Conservation (phyloP, 2,888 invertebrate genomes). For the Oscheius sp. region DNA sequence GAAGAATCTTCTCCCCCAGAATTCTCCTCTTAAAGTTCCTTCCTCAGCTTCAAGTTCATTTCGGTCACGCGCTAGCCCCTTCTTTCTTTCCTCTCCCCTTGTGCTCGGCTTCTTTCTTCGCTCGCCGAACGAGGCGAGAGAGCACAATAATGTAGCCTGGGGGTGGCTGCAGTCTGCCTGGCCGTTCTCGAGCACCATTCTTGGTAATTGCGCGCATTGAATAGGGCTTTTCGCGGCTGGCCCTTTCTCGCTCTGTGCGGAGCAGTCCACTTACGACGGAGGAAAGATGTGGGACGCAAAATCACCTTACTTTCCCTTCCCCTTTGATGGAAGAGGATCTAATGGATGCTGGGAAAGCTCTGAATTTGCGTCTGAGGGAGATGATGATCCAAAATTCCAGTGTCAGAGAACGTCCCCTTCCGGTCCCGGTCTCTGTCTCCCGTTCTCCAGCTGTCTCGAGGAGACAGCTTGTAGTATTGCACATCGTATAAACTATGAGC, state of each 20-base stretch:
- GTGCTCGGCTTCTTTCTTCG: conserved; percentile 2
- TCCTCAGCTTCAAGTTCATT: not conserved
- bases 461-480: conserved; percentile 34
- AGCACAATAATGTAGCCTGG: conserved; percentile 37
- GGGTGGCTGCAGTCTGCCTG: not conserved
- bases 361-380: no score
- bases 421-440: no score
- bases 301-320: no score
- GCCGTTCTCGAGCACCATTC: conserved; percentile 41
- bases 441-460: not conserved
- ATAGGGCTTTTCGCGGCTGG: conserved; percentile 27
- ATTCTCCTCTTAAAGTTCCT: no score
- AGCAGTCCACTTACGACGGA: no score
- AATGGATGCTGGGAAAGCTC: no score
- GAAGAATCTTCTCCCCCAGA: no score
- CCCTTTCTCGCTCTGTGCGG: not conserved
- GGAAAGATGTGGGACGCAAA: no score
- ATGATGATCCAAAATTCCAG: no score
- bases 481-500: conserved; percentile 38
- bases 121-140: not conserved
- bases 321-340: no score
- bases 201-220: conserved; percentile 40
- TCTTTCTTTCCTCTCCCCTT: conserved; percentile 8
- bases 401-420: no score
- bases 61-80: not conserved